phyloP scores from a whole-genome alignment of 2,888 invertebrate species.

The Apodemia hepburni region DNA sequence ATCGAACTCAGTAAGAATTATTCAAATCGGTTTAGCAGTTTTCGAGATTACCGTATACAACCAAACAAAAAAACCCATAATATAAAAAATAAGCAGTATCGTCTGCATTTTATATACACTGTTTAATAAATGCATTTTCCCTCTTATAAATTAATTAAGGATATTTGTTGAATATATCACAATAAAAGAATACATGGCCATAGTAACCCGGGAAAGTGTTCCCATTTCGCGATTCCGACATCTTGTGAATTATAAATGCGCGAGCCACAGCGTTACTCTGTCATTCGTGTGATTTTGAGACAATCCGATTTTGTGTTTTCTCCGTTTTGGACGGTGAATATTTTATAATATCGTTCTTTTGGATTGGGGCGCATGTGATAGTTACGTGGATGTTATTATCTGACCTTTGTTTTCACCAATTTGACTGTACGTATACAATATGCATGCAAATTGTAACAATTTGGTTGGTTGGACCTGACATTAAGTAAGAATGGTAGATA shows the following conservation, averaged over 20 bases:
- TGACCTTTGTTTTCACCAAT: slow-evolving; percentile 34
- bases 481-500: too few relatives aligned
- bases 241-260: slow-evolving; percentile 71
- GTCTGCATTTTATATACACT: too few relatives aligned
- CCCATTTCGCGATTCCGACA: slow-evolving; percentile 40
- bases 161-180: background rate
- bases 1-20: too few relatives aligned
- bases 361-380: slow-evolving; percentile 62
- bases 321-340: slow-evolving; percentile 71
- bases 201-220: slow-evolving; percentile 49
- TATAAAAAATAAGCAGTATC: too few relatives aligned
- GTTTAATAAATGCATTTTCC: slow-evolving; percentile 20
- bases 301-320: slow-evolving; percentile 76
- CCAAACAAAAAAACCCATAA: too few relatives aligned
- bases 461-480: too few relatives aligned
- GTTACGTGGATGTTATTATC: slow-evolving; percentile 48
- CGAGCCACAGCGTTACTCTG: slow-evolving; percentile 53
- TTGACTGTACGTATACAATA: too few relatives aligned
- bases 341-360: slow-evolving; percentile 60
- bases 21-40: too few relatives aligned
- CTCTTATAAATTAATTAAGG: background rate
- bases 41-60: too few relatives aligned
- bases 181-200: slow-evolving; percentile 43
- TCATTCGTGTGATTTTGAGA: slow-evolving; percentile 77
- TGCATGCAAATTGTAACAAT: too few relatives aligned